These are phyloP conservation scores for Galaxea fascicularis DNA, from an alignment of 92 coral and sea anemone genomes.

Conservation along the genomic window DNA sequence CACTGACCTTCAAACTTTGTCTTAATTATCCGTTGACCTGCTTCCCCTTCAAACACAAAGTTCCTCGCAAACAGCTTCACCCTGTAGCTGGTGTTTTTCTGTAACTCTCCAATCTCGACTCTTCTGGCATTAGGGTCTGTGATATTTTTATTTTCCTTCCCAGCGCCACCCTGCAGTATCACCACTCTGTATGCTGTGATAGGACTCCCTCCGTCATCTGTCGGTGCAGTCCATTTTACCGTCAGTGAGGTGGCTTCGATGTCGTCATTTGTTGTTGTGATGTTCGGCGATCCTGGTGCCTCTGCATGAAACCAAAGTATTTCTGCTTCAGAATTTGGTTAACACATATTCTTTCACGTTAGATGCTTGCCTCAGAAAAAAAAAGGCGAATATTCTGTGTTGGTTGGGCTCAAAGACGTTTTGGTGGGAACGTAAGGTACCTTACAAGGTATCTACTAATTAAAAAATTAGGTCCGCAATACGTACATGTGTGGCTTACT, in stretches of 20 bases:
- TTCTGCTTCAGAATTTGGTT: too few species aligned
- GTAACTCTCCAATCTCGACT: background rate
- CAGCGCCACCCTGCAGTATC: background rate
- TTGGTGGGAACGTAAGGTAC: too few species aligned
- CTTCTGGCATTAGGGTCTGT: background rate
- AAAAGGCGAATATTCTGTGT: too few species aligned
- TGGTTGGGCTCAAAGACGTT: too few species aligned
- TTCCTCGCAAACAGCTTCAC: background rate
- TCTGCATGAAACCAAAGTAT: background rate
- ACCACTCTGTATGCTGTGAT: conserved; percentile 35
- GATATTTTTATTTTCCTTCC: background rate
- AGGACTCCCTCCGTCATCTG: conserved; percentile 42
- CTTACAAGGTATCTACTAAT: too few species aligned
- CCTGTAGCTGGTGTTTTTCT: background rate
- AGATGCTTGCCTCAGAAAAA: too few species aligned
- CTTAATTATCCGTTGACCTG: background rate
- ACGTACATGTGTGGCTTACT: too few species aligned
- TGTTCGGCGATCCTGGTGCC: conserved; percentile 14
- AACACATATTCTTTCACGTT: too few species aligned
- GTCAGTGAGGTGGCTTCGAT: conserved; percentile 23
- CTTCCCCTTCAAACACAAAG: background rate
- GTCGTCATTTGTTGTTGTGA: background rate
- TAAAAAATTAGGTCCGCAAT: too few species aligned
- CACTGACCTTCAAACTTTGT: too few species aligned
- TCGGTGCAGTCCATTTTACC: conserved; percentile 39